Conservation (phyloP, 2,113 vertebrate genomes). For the Oncorhynchus masou region DNA sequence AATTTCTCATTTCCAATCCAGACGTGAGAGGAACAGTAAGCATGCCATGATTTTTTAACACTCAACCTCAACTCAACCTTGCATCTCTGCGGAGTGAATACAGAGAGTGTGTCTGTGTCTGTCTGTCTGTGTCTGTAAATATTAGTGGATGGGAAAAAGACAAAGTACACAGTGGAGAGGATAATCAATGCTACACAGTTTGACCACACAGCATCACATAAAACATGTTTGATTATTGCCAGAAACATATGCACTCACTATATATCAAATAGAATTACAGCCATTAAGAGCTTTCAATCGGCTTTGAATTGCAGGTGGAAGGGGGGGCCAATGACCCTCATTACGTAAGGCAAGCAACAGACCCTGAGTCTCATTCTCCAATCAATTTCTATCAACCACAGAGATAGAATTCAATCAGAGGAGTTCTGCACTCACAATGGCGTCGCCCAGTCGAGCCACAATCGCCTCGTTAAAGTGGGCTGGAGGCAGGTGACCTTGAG, state of each 20-base stretch:
- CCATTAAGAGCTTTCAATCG: background rate
- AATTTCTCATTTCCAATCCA: background rate
- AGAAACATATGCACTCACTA: background rate
- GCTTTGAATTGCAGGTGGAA: background rate
- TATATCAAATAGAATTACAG: background rate
- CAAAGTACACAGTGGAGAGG: no score
- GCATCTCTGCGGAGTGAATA: background rate
- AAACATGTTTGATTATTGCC: no score
- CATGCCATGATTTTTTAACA: background rate
- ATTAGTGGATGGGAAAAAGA: no score
- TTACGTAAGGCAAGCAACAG: background rate
- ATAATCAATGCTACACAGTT: no score
- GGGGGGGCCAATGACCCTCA: background rate
- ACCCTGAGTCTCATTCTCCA: conserved; percentile 23
- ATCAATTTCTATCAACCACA: conserved; percentile 34
- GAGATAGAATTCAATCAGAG: conserved; percentile 35
- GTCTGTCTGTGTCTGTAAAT: conserved; percentile 12
- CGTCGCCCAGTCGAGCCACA: background rate
- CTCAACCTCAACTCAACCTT: background rate
- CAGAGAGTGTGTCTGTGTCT: conserved; percentile 7
- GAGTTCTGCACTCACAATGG: conserved; percentile 18
- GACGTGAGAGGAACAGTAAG: background rate
- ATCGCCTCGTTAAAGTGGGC: background rate
- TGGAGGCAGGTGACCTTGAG: background rate
- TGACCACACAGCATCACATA: no score